Evolutionary conservation across 2,888 invertebrate genomes (phyloP), one percentile per base, ranked within the genome.

Genomic region (Steinernema carpocapsae): DNA sequence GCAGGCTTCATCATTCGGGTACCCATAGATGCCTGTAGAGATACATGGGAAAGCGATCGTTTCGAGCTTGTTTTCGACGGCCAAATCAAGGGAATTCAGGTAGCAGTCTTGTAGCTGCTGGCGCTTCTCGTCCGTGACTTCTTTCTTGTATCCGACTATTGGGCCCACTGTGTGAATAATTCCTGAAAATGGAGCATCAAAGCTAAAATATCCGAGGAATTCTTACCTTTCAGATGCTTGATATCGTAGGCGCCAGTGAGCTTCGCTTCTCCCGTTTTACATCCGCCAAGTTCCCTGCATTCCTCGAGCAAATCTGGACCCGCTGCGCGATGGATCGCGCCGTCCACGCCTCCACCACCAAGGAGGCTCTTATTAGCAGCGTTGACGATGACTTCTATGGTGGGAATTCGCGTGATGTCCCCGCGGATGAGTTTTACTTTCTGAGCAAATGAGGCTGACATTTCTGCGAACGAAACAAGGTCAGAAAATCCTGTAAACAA

Each of bases 121-220:
- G 4, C 91, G 91, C 1, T 92, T 91, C 78, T 93, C 92, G 59
- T 93, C 92, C 85, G 70, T 71, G 2, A 83, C 76, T 14, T 37
- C 45, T 10, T 42, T 17, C 12, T 46, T 19, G 22, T 22, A 17
- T 26, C 79, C 71, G 22, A 91, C 91, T 37, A 3, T 37, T 0
- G 95, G 95, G 0, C 94, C 95, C 17, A 94, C 94, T 12, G 94
- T 94, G 87, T 94, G 94, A 80, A 95, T 93, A 0, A 95, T 91
- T 90, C 93, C 94, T 94, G 89, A 48, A 91, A 91, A 78, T 77
- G 22, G 48, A 32, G 3, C 17, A 7, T n/a, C 14, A 59, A 32
- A 59, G 19, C 17, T 10, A 59, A 59, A 17, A 22, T 3, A 24
- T 2, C 17, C 3, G 4, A 19, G 17, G 14, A 46, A 72, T 14